These are phyloP conservation scores for Hydractinia symbiolongicarpus DNA, from an alignment of 30 jellyfish, hydroid and myxozoan genomes.

Conservation along the genomic window DNA sequence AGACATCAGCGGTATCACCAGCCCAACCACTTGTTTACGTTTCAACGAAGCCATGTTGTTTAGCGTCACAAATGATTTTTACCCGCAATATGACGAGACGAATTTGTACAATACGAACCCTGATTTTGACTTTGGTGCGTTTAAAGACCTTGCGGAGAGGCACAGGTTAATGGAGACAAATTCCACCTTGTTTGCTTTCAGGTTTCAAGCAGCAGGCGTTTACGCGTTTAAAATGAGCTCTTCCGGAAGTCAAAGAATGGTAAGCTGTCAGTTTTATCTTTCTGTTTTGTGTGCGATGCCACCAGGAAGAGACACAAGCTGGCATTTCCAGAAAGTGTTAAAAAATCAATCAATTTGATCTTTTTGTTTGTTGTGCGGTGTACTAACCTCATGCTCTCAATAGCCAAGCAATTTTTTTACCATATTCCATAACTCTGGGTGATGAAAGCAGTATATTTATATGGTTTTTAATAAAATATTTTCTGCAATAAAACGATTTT, in stretches of 20 bases:
- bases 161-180: conserved; percentile 62
- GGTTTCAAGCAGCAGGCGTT: conserved; percentile 73
- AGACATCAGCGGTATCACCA: conserved; percentile 58
- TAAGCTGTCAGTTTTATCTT: background rate
- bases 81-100: conserved; percentile 79
- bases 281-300: background rate
- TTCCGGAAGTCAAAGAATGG: conserved; percentile 53
- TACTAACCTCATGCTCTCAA: too few species aligned
- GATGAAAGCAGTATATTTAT: too few species aligned
- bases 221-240: conserved; percentile 82
- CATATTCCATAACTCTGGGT: too few species aligned
- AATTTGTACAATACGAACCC: conserved; percentile 89
- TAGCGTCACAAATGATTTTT: conserved; percentile 66
- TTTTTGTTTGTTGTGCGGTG: too few species aligned
- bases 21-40: conserved; percentile 75
- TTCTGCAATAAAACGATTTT: too few species aligned
- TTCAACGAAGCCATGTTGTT: conserved; percentile 65
- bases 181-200: conserved; percentile 70
- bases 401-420: too few species aligned
- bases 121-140: conserved; percentile 82
- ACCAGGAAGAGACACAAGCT: too few species aligned
- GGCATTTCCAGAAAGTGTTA: too few species aligned
- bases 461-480: too few species aligned
- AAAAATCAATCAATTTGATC: too few species aligned
- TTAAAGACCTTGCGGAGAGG: conserved; percentile 68